Percentiles rank a stretch among this genome's conserved stretches.
Evolutionary conservation across 92 coral and sea anemone species (phyloP).

Genomic region (Parazoanthus atlanticus): DNA sequence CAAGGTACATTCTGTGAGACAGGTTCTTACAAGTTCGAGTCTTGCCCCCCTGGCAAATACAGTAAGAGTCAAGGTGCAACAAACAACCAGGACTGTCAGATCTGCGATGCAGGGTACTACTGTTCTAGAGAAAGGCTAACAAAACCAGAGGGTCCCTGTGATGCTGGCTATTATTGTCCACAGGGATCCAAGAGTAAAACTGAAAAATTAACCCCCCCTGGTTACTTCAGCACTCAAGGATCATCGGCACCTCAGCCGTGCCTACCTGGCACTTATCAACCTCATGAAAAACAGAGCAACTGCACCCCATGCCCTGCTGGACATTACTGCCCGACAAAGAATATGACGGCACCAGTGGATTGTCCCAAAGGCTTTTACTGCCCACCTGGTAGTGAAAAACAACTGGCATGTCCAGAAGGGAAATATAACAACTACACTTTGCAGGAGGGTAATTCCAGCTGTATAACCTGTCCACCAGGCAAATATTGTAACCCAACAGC

Average conservation of each 20-base stretch:
- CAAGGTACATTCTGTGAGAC: conserved; percentile 89
- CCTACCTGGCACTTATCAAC: conserved; percentile 88
- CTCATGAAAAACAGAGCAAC: conserved; percentile 76
- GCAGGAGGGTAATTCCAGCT: conserved; percentile 84
- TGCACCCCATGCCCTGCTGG: conserved; percentile 89
- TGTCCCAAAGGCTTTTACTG: conserved; percentile 90
- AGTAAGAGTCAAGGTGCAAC: conserved; percentile 97
- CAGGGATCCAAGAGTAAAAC: conserved; percentile 84
- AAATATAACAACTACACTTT: conserved; percentile 84
- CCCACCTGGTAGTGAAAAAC: conserved; percentile 92
- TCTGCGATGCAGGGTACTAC: conserved; percentile 92
- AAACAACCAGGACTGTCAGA: conserved; percentile 91
- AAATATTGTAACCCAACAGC: conserved; percentile 95
- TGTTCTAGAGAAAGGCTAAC: conserved; percentile 79
- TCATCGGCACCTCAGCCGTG: conserved; percentile 93
- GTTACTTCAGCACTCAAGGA: conserved; percentile 85
- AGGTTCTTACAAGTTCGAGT: conserved; percentile 87
- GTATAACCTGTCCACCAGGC: conserved; percentile 79
- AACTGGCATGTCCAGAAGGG: conserved; percentile 89
- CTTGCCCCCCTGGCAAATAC: conserved; percentile 93
- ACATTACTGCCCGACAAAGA: conserved; percentile 84
- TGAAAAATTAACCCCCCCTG: conserved; percentile 78
- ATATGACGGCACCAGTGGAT: conserved; percentile 64
- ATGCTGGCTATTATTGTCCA: conserved; percentile 88
- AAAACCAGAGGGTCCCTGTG: conserved; percentile 94